Evolutionary conservation across 2,113 vertebrate species (phyloP).

Genomic region (Alethe diademata): DNA sequence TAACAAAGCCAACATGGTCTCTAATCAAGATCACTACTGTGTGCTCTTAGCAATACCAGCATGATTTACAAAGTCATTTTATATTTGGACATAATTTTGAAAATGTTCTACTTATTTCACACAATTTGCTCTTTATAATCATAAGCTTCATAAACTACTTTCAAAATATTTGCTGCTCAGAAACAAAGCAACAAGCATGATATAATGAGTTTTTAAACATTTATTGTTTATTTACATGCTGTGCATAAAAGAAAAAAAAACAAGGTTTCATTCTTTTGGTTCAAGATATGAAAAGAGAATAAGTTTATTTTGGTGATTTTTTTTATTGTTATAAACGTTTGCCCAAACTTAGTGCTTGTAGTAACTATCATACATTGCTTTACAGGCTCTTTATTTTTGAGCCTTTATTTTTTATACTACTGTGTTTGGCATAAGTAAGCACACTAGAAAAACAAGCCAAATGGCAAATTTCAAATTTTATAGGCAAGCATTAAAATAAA

Average conservation of each 20-base stretch:
- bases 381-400: not conserved
- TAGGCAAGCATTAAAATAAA: not conserved
- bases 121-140: not conserved
- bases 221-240: not conserved
- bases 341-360: not conserved
- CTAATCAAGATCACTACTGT: not conserved
- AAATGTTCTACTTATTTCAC: not conserved
- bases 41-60: not conserved
- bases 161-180: not conserved
- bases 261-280: not conserved
- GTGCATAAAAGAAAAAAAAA: not conserved
- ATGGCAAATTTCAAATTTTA: not conserved
- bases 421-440: not conserved
- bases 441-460: not conserved
- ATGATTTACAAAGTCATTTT: slow-evolving; percentile 10
- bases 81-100: not conserved
- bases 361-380: not conserved
- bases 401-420: not conserved
- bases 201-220: not conserved
- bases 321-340: not conserved
- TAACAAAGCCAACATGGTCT: not conserved
- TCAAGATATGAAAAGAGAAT: not conserved
- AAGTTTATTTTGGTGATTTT: not conserved
- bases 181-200: not conserved
- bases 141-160: not conserved